phyloP scores from a whole-genome alignment of 2,888 invertebrate genomes.

The Brenthis hecate region DNA sequence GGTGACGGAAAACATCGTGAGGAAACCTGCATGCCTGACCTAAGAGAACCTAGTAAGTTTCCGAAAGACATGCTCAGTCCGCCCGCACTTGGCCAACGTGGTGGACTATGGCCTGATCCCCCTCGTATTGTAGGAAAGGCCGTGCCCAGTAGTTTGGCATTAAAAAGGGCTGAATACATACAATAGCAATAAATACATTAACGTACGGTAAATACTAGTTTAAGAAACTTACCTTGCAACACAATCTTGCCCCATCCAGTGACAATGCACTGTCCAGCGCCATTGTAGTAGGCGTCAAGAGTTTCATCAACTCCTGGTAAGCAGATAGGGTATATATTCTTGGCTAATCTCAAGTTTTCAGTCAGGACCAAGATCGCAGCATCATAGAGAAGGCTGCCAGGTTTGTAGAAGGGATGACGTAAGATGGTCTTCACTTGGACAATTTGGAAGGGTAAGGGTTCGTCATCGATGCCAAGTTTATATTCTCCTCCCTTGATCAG shows the following conservation, averaged over 20 bases:
- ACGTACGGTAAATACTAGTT: neutral
- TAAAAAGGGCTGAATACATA: no score
- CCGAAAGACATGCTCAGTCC: no score
- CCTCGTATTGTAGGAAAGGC: no score
- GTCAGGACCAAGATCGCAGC: slow-evolving; percentile 87
- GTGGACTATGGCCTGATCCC: no score
- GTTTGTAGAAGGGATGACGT: slow-evolving; percentile 86
- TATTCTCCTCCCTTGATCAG: slow-evolving; percentile 92
- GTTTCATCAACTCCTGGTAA: slow-evolving; percentile 76
- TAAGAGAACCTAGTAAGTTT: no score
- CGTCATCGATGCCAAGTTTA: slow-evolving; percentile 91
- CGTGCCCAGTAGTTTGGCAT: no score
- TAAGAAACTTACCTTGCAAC: slow-evolving; percentile 84
- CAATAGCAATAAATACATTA: no score
- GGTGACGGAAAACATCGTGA: no score
- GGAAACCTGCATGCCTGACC: no score
- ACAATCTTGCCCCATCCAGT: slow-evolving; percentile 93
- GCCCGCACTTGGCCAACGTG: no score
- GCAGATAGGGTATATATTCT: slow-evolving; percentile 89
- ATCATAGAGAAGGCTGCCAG: slow-evolving; percentile 84
- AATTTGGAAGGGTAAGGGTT: slow-evolving; percentile 90
- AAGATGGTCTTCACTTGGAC: slow-evolving; percentile 86
- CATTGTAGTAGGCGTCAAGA: slow-evolving; percentile 82
- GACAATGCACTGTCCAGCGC: slow-evolving; percentile 85
- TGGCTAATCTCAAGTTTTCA: slow-evolving; percentile 84